A percentile compares a stretch with the other conserved stretches of the same genome.
Evolutionary conservation across 2,797 vertebrate species (phyloP).

Genomic region (Streptopelia turtur): DNA sequence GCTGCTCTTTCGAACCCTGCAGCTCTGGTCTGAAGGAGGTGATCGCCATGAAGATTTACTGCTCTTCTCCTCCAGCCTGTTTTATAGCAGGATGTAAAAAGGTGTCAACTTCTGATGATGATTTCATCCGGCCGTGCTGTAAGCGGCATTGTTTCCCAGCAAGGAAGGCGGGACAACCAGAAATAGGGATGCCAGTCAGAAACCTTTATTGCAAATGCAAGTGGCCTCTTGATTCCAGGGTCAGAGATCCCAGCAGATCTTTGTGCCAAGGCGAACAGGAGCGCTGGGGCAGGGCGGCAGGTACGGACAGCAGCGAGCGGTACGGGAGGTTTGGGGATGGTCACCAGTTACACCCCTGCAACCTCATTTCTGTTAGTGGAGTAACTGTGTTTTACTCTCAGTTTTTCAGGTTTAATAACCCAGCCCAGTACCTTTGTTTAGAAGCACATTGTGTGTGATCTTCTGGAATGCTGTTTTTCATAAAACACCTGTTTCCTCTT

Average conservation of each 20-base stretch:
- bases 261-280: background rate
- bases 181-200: background rate
- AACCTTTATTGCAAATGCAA: background rate
- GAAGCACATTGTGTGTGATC: background rate
- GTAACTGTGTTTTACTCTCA: background rate
- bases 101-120: background rate
- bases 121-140: background rate
- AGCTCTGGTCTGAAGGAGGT: background rate
- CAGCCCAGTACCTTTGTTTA: background rate
- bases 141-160: slow-evolving; percentile 11
- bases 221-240: background rate
- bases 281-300: background rate
- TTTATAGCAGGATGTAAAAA: slow-evolving; percentile 24
- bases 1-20: background rate
- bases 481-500: background rate
- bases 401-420: background rate
- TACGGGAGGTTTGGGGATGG: background rate
- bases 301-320: background rate
- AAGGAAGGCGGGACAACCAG: background rate
- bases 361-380: background rate
- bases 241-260: background rate
- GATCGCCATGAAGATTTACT: background rate
- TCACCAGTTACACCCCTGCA: background rate
- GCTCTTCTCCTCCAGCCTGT: background rate
- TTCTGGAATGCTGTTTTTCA: background rate